Evolutionary conservation across 2,113 vertebrate species (phyloP), one percentile per base, ranked within the genome.

Genomic region (Catagonus wagneri): DNA sequence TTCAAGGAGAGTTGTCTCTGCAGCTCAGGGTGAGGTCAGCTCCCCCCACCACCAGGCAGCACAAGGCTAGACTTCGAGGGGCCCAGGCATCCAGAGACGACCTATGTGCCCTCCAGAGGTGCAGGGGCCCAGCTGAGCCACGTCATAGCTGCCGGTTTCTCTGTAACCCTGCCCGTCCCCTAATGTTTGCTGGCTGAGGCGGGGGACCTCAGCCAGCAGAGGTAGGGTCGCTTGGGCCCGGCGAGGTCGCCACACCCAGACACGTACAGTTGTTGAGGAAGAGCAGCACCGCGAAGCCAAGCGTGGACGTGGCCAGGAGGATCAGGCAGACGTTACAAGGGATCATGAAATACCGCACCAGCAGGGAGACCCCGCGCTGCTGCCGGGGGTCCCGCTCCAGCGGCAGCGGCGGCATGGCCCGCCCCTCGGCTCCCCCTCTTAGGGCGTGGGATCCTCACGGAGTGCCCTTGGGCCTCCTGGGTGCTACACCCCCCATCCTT

Each of bases 191-290:
- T 56, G 56, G 32, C 36, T 6, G 54, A 84, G 89, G 86, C 36
- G 72, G 29, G 74, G 19, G 60, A 22, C 22, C 50, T 60, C 58
- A 16, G 66, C 20, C 13, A 36, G 63, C 88, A 65, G 65, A 76
- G 27, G 61, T 54, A 61, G 65, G 69, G 50, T 58, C 63, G 9
- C 69, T 3, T 5, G 56, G 39, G 32, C 69, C 20, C 0, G 27
- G 34, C 72, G 17, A 56, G 65, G 60, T 12, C 10, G 54, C 83
- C 83, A 56, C 34, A n/a, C 66, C 94, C 36, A 27, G 39, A 75
- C 98, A 99, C 99, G 88, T 99, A 99, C 99, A 99, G 98, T 99
- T 99, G 98, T 99, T 99, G 98, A 99, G 99, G 98, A 99, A 99
- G 86, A 99, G 99, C 66, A 99, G 99, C 81, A 99, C 99, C 0